phyloP scores from a whole-genome alignment of 2,797 vertebrate species.

The Mastacembelus armatus region DNA sequence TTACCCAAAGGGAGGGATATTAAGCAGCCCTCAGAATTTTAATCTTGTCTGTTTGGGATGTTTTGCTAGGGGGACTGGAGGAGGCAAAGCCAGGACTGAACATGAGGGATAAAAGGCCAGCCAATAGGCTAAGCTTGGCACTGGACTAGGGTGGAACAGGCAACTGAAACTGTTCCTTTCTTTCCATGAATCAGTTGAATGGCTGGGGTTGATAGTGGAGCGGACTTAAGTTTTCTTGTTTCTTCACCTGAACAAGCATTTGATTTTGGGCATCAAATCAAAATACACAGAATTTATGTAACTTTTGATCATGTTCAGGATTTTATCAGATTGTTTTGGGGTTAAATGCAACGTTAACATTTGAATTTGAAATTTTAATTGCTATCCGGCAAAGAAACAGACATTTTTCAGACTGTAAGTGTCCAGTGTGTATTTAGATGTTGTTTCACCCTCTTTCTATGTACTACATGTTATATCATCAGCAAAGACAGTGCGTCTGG shows the following conservation, averaged over 20 bases:
- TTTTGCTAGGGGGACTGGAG: slow-evolving; percentile 61
- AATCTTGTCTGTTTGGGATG: slow-evolving; percentile 76
- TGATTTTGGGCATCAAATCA: too few species aligned
- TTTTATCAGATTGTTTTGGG: not conserved
- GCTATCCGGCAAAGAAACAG: not conserved
- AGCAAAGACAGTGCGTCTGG: not conserved
- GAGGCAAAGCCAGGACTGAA: slow-evolving; percentile 65
- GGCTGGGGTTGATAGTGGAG: slow-evolving; percentile 15
- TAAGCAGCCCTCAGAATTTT: slow-evolving; percentile 73
- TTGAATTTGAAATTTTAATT: not conserved
- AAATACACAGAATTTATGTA: slow-evolving; percentile 25
- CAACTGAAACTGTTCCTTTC: slow-evolving; percentile 70
- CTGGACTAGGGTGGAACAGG: slow-evolving; percentile 32
- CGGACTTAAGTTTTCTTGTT: slow-evolving; percentile 26
- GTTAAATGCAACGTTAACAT: not conserved
- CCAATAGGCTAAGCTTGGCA: slow-evolving; percentile 70
- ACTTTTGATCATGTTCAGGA: slow-evolving; percentile 24
- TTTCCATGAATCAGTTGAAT: slow-evolving; percentile 67
- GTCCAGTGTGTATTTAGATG: not conserved
- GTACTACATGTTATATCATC: slow-evolving; percentile 15
- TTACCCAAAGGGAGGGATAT: slow-evolving; percentile 52
- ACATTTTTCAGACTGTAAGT: not conserved
- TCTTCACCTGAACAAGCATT: slow-evolving; percentile 48
- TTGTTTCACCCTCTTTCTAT: not conserved
- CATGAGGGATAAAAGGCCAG: slow-evolving; percentile 68